Evolutionary conservation across 2,888 invertebrate species (phyloP).

Genomic region (Drosophila neotestacea): DNA sequence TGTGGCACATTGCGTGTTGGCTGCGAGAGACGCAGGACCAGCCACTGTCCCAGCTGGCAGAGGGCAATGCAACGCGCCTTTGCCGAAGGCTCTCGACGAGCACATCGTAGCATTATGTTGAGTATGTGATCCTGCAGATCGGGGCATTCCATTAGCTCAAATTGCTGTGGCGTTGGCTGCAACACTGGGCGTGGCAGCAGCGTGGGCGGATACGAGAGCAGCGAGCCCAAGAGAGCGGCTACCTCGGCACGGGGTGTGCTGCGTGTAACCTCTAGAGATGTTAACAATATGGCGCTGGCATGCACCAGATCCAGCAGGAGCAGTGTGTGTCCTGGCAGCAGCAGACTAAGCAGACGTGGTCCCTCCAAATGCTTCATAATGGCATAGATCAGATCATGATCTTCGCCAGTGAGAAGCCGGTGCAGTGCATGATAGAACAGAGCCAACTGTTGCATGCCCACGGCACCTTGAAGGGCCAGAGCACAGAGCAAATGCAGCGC

Average conservation of each 20-base stretch:
- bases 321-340: conserved; percentile 95
- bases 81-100: conserved; percentile 94
- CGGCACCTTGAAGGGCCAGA: conserved; percentile 90
- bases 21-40: conserved; percentile 82
- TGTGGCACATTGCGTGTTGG: conserved; percentile 39
- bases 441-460: conserved; percentile 89
- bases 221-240: conserved; percentile 93
- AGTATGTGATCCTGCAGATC: conserved; percentile 91
- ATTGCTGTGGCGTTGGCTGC: conserved; percentile 87
- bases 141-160: conserved; percentile 84
- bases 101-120: conserved; percentile 93
- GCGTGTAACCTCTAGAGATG: conserved; percentile 90
- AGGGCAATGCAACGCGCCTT: conserved; percentile 95
- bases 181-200: conserved; percentile 87
- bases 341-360: conserved; percentile 93
- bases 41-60: conserved; percentile 90
- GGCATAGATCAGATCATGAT: conserved; percentile 91
- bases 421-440: conserved; percentile 96
- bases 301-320: conserved; percentile 95
- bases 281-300: conserved; percentile 94
- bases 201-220: conserved; percentile 92
- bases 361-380: conserved; percentile 93
- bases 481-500: conserved; percentile 95
- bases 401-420: conserved; percentile 89
- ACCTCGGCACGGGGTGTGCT: conserved; percentile 95